Conservation (phyloP, 2,113 vertebrate species). For the Sprattus sprattus region DNA sequence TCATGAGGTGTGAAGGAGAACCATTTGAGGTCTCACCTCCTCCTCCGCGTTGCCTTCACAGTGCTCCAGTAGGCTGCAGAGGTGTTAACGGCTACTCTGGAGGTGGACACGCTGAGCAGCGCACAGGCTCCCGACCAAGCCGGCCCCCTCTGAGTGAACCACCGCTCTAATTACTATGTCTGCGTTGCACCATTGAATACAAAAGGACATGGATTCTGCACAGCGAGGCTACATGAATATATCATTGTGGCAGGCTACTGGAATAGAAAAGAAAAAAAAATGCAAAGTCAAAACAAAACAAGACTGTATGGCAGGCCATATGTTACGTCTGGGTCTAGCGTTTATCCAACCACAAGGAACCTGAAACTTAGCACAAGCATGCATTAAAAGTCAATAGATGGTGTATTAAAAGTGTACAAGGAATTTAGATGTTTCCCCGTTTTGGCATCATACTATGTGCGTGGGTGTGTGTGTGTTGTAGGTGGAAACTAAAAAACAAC, state of each 20-base stretch:
- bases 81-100: slow-evolving; percentile 44
- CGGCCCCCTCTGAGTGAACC: slow-evolving; percentile 34
- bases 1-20: slow-evolving; percentile 42
- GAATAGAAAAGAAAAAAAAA: slow-evolving; percentile 6
- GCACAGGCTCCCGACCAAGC: slow-evolving; percentile 23
- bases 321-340: slow-evolving; percentile 43
- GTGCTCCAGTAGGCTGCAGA: slow-evolving; percentile 31
- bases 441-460: slow-evolving; percentile 11
- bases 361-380: slow-evolving; percentile 44
- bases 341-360: slow-evolving; percentile 52
- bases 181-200: slow-evolving; percentile 33
- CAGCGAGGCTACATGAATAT: slow-evolving; percentile 36
- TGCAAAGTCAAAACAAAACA: slow-evolving; percentile 51
- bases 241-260: slow-evolving; percentile 13
- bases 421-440: slow-evolving; percentile 33
- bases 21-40: slow-evolving; percentile 30
- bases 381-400: slow-evolving; percentile 54
- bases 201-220: slow-evolving; percentile 42
- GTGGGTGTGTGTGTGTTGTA: slow-evolving; percentile 21
- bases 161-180: slow-evolving; percentile 36
- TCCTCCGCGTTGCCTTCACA: slow-evolving; percentile 19
- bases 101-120: slow-evolving; percentile 12
- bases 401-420: slow-evolving; percentile 45
- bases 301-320: slow-evolving; percentile 43
- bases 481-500: slow-evolving; percentile 36